Percentiles rank a stretch among this genome's conserved stretches.
phyloP scores from a whole-genome alignment of 2,888 invertebrate genomes.

The Siphonodentalium dalli region DNA sequence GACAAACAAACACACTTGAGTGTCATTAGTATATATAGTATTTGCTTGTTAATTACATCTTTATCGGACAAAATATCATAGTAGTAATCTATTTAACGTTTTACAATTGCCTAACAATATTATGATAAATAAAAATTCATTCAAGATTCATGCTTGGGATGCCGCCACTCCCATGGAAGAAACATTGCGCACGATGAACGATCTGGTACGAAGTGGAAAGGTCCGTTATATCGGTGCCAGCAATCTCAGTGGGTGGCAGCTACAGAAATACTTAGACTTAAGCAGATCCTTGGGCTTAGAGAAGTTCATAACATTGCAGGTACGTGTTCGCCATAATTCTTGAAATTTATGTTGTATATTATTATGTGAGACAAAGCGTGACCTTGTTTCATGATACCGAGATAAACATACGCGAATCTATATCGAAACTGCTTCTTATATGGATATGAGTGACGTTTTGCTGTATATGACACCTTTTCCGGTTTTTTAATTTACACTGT shows the following conservation, averaged over 20 bases:
- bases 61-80: not conserved
- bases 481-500: too few relatives aligned
- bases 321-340: too few relatives aligned
- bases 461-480: too few relatives aligned
- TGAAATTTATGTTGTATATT: not conserved
- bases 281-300: constrained; percentile 33
- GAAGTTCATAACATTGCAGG: constrained; percentile 42
- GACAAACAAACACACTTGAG: too few relatives aligned
- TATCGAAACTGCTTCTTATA: too few relatives aligned
- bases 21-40: too few relatives aligned
- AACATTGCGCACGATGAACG: constrained; percentile 50
- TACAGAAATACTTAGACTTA: constrained; percentile 51
- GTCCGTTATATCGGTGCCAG: constrained; percentile 55
- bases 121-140: not conserved
- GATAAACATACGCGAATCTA: too few relatives aligned
- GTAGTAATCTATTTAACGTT: not conserved
- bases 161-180: constrained; percentile 52
- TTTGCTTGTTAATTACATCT: too few relatives aligned
- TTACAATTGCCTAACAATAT: too few relatives aligned
- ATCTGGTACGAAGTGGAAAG: constrained; percentile 54
- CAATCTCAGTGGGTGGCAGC: constrained; percentile 57
- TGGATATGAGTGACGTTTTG: too few relatives aligned
- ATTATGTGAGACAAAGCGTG: too few relatives aligned
- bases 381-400: too few relatives aligned
- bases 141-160: constrained; percentile 55